These are phyloP conservation scores for Scaptomyza graminum DNA, from an alignment of 1,140 invertebrate species.

Conservation along the genomic window DNA sequence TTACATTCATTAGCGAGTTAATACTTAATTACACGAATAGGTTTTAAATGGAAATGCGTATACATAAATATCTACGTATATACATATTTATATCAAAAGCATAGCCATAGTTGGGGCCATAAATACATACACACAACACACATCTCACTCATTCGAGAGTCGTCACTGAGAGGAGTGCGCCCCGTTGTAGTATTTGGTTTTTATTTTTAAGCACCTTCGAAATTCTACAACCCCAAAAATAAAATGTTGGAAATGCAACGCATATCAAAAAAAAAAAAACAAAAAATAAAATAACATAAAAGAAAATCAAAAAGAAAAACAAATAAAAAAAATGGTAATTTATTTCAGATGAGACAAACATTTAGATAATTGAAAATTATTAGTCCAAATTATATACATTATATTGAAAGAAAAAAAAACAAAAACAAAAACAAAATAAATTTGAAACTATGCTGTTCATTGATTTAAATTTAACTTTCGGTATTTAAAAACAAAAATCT, in stretches of 20 bases:
- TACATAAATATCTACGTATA: neutral
- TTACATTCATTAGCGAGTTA: conserved; percentile 25
- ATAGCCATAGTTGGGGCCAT: conserved; percentile 30
- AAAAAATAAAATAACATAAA: conserved; percentile 31
- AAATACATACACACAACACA: conserved; percentile 1
- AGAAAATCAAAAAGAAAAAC: conserved; percentile 1
- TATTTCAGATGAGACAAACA: conserved; percentile 50
- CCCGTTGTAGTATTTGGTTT: neutral
- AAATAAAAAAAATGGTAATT: conserved; percentile 37
- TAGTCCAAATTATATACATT: conserved; percentile 80
- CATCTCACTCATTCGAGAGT: neutral
- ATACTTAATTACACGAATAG: neutral
- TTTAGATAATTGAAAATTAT: conserved; percentile 83
- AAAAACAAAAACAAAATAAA: conserved; percentile 52
- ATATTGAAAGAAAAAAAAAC: neutral
- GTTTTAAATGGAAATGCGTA: conserved; percentile 13
- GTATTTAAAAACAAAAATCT: conserved; percentile 83
- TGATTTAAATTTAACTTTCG: conserved; percentile 74
- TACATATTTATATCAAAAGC: conserved; percentile 29
- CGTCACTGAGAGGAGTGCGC: conserved; percentile 1
- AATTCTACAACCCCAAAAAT: conserved; percentile 44
- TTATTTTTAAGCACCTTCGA: conserved; percentile 22
- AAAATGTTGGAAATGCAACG: conserved; percentile 69
- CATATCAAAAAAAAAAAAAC: conserved; percentile 71
- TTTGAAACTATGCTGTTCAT: conserved; percentile 77